Base-by-base conservation (phyloP, 2,113 vertebrate species). In the Nicator chloris region DNA sequence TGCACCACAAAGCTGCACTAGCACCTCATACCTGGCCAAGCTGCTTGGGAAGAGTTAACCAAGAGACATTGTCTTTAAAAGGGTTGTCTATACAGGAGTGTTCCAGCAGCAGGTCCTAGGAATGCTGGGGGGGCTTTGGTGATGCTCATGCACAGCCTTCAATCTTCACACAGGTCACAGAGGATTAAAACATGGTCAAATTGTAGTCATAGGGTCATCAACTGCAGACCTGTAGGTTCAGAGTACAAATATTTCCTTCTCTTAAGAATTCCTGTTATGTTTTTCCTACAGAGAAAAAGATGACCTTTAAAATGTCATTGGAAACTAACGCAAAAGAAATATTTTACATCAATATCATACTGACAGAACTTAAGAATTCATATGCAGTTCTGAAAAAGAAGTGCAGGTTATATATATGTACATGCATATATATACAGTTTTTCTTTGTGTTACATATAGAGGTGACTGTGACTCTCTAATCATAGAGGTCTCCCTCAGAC, bases 1-100 rank as follows among this genome's bases (percentile, higher is more conserved):
- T 65, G 47, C 35, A 22, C 30, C 23, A 28, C 2, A 0, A 1
- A 80, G 39, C 42, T 7, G 1, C n/a, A 53, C 1, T 3, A n/a
- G 56, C 27, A 54, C 21, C 63, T 87, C 15, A 13, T 35, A 39
- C 30, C 30, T 82, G 3, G 3, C 45, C 49, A 47, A 56, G 30
- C 10, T 73, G 44, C 24, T 92, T 39, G 0, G 0, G 30, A 15
- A 35, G 21, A 39, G 6, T 37, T 26, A 37, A 27, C 24, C 39
- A 39, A 26, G 80, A 70, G 8, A 37, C 6, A 12, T 13, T 18
- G 3, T 9, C 27, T 33, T 37, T 13, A 8, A 47, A 33, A 69
- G 72, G 22, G 12, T 12, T 64, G 6, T 28, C 53, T 5, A 2
- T 6, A 10, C 44, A 37, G 35, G 37, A 45, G n/a, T 1, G 2